Evolutionary conservation across 1,140 invertebrate species (phyloP).

Genomic region (Eurytemora carolleeae): DNA sequence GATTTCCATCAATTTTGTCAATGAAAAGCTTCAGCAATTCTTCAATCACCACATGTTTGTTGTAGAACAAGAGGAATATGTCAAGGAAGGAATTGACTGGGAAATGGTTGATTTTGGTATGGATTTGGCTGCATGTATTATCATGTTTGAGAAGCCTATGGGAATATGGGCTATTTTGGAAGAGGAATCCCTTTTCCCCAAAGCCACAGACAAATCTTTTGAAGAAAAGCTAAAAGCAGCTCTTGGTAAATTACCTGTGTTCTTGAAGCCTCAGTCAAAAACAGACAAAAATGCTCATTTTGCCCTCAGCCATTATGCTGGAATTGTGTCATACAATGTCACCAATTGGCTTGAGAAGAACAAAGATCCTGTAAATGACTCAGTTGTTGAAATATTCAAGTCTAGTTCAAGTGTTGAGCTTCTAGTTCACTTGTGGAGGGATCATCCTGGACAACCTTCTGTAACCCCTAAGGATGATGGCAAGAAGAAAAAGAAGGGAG

Average conservation of each 20-base stretch:
- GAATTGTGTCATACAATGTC: constrained; percentile 78
- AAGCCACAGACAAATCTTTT: constrained; percentile 26
- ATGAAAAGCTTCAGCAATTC: too few species aligned
- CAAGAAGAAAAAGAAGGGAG: constrained; percentile 71
- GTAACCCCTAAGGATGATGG: constrained; percentile 34
- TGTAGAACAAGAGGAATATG: too few species aligned
- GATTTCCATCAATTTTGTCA: too few species aligned
- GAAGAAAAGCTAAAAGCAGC: constrained; percentile 26
- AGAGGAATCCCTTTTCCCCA: constrained; percentile 20
- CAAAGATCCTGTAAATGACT: too few species aligned
- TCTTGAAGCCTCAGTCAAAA: constrained; percentile 24
- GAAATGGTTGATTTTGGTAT: too few species aligned
- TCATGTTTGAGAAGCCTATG: too few species aligned
- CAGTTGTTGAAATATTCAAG: constrained; percentile 92
- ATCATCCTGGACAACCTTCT: constrained; percentile 72
- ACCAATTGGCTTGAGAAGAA: too few species aligned
- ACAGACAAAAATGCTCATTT: constrained; percentile 94
- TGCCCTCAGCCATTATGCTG: constrained; percentile 95
- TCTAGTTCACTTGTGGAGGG: constrained; percentile 72
- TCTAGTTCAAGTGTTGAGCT: constrained; percentile 77
- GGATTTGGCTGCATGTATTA: too few species aligned
- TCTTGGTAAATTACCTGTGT: constrained; percentile 28
- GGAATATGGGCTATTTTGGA: constrained; percentile 27
- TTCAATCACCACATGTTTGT: too few species aligned
- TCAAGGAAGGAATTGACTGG: too few species aligned